phyloP scores from a whole-genome alignment of 2,888 invertebrate genomes.

The Drosophila birchii region DNA sequence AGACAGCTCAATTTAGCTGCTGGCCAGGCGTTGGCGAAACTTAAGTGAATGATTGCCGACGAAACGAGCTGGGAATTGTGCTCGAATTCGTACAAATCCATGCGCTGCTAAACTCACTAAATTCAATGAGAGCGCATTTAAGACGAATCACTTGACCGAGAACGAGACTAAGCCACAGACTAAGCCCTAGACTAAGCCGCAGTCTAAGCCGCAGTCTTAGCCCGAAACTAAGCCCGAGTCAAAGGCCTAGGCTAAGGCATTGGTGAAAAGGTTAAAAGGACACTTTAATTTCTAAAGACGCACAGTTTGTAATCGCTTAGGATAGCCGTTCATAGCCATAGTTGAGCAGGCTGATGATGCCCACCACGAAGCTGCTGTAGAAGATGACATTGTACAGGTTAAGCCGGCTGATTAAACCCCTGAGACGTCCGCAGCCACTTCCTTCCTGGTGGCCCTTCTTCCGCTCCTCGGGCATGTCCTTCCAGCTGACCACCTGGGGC shows the following conservation, averaged over 20 bases:
- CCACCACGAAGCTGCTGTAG: conserved; percentile 70
- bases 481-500: conserved; percentile 82
- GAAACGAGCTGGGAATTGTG: conserved; percentile 63
- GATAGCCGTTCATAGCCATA: conserved; percentile 39
- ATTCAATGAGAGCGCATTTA: conserved; percentile 45
- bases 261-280: conserved; percentile 30
- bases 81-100: conserved; percentile 47
- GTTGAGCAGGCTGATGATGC: conserved; percentile 66
- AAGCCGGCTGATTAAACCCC: conserved; percentile 69
- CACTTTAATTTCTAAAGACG: conserved; percentile 33
- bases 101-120: conserved; percentile 36
- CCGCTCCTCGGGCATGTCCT: conserved; percentile 79
- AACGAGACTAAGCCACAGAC: conserved; percentile 2
- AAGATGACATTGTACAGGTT: conserved; percentile 82
- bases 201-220: conserved; percentile 20
- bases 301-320: background rate
- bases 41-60: conserved; percentile 76
- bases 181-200: conserved; percentile 5
- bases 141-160: conserved; percentile 6
- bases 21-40: conserved; percentile 38
- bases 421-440: conserved; percentile 33
- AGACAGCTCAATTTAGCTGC: conserved; percentile 46
- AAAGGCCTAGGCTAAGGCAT: conserved; percentile 35
- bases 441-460: conserved; percentile 48
- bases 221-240: conserved; percentile 19